Evolutionary conservation across 1,140 invertebrate genomes (phyloP).

Genomic region (Neodiprion fabricii): DNA sequence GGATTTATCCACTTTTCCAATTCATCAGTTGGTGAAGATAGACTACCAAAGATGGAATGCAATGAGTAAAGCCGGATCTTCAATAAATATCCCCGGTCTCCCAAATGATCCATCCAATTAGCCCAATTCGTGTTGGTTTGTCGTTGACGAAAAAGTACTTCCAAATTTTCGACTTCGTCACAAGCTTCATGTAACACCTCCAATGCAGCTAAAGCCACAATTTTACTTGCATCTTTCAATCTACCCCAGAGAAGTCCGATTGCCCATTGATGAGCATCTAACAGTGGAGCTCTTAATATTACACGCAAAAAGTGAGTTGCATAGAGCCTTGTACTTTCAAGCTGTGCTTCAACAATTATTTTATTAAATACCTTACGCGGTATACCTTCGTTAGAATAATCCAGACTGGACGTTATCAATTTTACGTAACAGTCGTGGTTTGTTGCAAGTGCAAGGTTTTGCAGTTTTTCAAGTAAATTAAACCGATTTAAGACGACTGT

Average conservation of each 20-base stretch:
- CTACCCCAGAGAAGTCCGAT: slow-evolving; percentile 82
- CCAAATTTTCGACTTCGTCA: slow-evolving; percentile 83
- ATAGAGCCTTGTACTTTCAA: slow-evolving; percentile 84
- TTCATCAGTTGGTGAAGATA: slow-evolving; percentile 51
- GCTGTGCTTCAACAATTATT: slow-evolving; percentile 73
- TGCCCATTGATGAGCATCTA: slow-evolving; percentile 71
- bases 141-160: slow-evolving; percentile 67
- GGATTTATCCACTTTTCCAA: slow-evolving; percentile 56
- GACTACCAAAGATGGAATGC: slow-evolving; percentile 68
- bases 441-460: slow-evolving; percentile 80
- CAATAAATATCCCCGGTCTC: slow-evolving; percentile 83
- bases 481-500: slow-evolving; percentile 77
- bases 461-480: slow-evolving; percentile 80
- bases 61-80: slow-evolving; percentile 84
- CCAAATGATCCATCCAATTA: slow-evolving; percentile 71
- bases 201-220: slow-evolving; percentile 79
- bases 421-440: slow-evolving; percentile 93
- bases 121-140: slow-evolving; percentile 42
- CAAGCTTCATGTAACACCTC: slow-evolving; percentile 91
- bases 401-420: slow-evolving; percentile 86
- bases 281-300: slow-evolving; percentile 75
- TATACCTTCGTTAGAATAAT: slow-evolving; percentile 76
- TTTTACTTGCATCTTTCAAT: slow-evolving; percentile 79
- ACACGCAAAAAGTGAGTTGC: slow-evolving; percentile 89
- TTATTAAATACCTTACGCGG: slow-evolving; percentile 55